phyloP scores from a whole-genome alignment of 2,113 vertebrate species.

The Girardinichthys multiradiatus region DNA sequence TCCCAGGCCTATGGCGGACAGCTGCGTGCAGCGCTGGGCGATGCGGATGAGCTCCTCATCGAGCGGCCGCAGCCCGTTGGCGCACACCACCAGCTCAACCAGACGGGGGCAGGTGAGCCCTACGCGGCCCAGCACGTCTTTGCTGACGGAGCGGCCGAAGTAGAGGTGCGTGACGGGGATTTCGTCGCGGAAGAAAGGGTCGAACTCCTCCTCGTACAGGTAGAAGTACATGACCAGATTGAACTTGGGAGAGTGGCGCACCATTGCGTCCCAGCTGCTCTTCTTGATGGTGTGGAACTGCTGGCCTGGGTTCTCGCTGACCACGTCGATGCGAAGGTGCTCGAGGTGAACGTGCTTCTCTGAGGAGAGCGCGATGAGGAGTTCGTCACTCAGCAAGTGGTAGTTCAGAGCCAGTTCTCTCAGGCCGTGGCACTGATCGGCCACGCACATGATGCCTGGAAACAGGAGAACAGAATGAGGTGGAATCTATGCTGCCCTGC shows the following conservation, averaged over 20 bases:
- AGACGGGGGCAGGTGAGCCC: conserved; percentile 93
- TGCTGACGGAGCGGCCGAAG: conserved; percentile 94
- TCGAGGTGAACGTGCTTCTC: conserved; percentile 94
- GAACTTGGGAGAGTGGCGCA: conserved; percentile 94
- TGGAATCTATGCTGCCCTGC: not conserved
- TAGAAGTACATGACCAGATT: conserved; percentile 99
- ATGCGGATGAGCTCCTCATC: conserved; percentile 97
- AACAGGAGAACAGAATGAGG: not conserved
- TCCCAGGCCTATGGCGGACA: conserved; percentile 93
- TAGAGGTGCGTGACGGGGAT: conserved; percentile 94
- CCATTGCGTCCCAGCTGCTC: conserved; percentile 98
- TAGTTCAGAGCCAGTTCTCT: conserved; percentile 96
- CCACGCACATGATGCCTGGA: conserved; percentile 80
- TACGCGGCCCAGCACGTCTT: conserved; percentile 94
- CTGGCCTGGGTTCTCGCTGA: conserved; percentile 93
- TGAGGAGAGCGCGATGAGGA: conserved; percentile 92
- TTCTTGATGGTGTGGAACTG: conserved; percentile 95
- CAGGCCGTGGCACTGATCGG: conserved; percentile 94
- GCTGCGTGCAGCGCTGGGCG: conserved; percentile 90
- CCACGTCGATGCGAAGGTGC: conserved; percentile 95
- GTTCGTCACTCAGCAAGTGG: conserved; percentile 91
- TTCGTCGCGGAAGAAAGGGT: conserved; percentile 93
- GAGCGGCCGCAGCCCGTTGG: conserved; percentile 92
- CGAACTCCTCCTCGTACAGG: conserved; percentile 96
- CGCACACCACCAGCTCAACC: conserved; percentile 95